These are phyloP conservation scores for Teleogryllus occipitalis DNA, from an alignment of 1,140 invertebrate species.

Conservation along the genomic window DNA sequence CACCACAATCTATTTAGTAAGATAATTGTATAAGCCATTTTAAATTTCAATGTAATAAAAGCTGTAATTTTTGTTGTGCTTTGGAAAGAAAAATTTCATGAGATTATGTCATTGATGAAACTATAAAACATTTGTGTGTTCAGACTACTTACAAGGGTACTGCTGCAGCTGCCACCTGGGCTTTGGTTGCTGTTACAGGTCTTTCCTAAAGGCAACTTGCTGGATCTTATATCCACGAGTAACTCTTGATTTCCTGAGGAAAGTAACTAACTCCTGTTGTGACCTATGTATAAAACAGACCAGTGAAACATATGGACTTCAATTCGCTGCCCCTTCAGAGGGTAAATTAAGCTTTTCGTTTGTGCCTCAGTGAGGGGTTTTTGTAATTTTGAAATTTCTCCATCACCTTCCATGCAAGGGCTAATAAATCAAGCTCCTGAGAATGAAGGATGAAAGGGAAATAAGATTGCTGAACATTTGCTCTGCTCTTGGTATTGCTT, in stretches of 20 bases:
- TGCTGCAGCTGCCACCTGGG: not conserved
- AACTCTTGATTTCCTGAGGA: conserved; percentile 11
- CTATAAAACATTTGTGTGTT: too few species aligned
- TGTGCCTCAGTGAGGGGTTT: too few species aligned
- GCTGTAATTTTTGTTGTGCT: not conserved
- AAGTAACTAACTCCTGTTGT: conserved; percentile 12
- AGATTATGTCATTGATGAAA: too few species aligned
- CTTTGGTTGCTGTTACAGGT: conserved; percentile 27
- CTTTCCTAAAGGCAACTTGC: conserved; percentile 28
- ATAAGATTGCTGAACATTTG: too few species aligned
- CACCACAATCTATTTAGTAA: not conserved
- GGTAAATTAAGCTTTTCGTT: too few species aligned
- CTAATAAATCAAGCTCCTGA: too few species aligned
- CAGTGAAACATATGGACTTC: not conserved
- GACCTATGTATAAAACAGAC: not conserved
- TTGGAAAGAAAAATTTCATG: too few species aligned
- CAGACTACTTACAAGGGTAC: not conserved
- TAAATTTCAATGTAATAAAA: not conserved
- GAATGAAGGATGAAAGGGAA: too few species aligned
- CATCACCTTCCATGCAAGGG: too few species aligned
- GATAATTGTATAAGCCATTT: not conserved
- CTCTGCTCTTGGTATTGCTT: too few species aligned
- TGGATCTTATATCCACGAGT: conserved; percentile 20
- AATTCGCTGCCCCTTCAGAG: too few species aligned
- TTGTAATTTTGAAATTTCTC: too few species aligned